Percentiles rank a stretch among this genome's conserved stretches.
Conservation (phyloP, 1,140 invertebrate genomes). For the Bombus breviceps region DNA sequence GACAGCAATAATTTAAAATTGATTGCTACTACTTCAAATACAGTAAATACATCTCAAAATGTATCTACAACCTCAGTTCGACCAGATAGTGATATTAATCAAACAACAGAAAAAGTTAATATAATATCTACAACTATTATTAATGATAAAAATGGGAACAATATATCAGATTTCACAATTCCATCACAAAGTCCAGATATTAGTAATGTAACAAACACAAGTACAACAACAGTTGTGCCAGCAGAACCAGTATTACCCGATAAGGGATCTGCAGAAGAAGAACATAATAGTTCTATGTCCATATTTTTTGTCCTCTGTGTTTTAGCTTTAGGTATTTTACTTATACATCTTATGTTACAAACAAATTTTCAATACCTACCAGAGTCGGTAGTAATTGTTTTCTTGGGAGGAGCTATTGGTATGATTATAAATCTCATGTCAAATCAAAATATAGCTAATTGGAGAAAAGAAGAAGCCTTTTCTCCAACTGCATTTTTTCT, state of each 20-base stretch:
- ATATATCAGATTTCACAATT: constrained; percentile 30
- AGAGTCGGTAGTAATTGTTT: constrained; percentile 98
- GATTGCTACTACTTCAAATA: background rate
- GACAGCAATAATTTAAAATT: background rate
- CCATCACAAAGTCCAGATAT: constrained; percentile 52
- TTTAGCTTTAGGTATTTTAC: constrained; percentile 94
- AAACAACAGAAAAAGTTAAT: constrained; percentile 44
- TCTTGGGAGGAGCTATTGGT: constrained; percentile 96
- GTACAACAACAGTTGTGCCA: constrained; percentile 83
- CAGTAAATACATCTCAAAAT: background rate
- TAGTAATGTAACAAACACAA: constrained; percentile 77
- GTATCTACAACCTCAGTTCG: constrained; percentile 11
- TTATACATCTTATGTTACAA: constrained; percentile 97
- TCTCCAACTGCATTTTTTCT: constrained; percentile 98
- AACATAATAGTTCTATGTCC: constrained; percentile 97
- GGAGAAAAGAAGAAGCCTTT: constrained; percentile 98
- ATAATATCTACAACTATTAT: background rate
- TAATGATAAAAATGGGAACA: constrained; percentile 46
- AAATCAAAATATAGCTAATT: constrained; percentile 94
- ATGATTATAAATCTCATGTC: constrained; percentile 95
- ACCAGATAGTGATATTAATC: constrained; percentile 25
- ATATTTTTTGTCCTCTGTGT: constrained; percentile 98
- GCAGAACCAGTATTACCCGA: constrained; percentile 90
- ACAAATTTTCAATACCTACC: constrained; percentile 98
- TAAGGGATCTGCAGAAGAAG: constrained; percentile 95